Evolutionary conservation across 2,113 vertebrate genomes (phyloP), one percentile per base, ranked within the genome.

Genomic region (Toxostoma redivivum): DNA sequence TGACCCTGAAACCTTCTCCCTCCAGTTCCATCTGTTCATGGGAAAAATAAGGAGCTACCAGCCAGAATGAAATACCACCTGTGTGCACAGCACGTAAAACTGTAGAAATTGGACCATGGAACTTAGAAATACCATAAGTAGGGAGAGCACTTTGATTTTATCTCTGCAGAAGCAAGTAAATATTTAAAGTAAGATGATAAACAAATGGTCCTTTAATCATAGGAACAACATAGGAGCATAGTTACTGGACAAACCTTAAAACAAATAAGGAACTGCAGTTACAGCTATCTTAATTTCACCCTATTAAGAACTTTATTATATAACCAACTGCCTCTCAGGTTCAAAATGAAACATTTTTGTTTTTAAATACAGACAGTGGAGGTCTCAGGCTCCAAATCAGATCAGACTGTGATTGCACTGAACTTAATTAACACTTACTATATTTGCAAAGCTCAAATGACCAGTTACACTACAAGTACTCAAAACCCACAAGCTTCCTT

Each of bases 371-470:
- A 93, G 53, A 50, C 67, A 77, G 6, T 5, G 20, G 10, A 89
- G 40, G 33, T 58, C 58, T 50, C 64, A 22, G 33, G 22, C 48
- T 67, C 35, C 40, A 92, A 71, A 89, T 71, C 70, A 86, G 53
- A 89, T 31, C 40, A 89, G 62, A 50, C 23, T 10, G 21, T 4
- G 2, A 83, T 25, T 69, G 67, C 37, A 48, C 18, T 57, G 67
- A 57, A 62, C 30, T 45, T 76, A 82, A 89, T 86, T 86, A 86
- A 71, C 48, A 47, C 30, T 54, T 79, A 35, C 76, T 79, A 12
- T 56, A 72, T 60, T 64, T 83, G 23, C 67, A 93, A 93, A 77
- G 40, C 53, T 93, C 33, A 86, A 64, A 72, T 80, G 23, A 80
- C 93, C 67, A 80, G 40, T 38, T 76, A 71, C 8, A 28, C 62